Evolutionary conservation across 2,113 vertebrate genomes (phyloP), one percentile per base, ranked within the genome.

Genomic region (Corynorhinus townsendii): DNA sequence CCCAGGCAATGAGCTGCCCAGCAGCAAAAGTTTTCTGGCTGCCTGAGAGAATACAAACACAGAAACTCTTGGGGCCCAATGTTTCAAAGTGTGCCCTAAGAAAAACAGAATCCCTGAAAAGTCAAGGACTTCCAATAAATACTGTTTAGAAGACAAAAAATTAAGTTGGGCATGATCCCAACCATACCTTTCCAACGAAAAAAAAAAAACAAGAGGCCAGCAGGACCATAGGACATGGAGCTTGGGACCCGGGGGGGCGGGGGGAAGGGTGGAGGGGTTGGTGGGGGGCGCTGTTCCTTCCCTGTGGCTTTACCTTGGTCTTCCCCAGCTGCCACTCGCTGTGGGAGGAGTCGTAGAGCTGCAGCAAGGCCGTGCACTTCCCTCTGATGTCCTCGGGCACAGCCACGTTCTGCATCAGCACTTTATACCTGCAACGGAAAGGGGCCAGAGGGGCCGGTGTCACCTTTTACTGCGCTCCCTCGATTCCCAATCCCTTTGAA

Each of bases 241-340:
- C 64, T 6, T 0, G 7, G 6, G 59, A 24, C 0, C 4, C 16
- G 19, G 52, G 19, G 15, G 5, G 56, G 28, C 0, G 52, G 49
- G 15, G 52, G 19, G 4, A 4, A 20, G 52, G 52, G 54, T 7
- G 4, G 54, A 19, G 49, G 49, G 49, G 19, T 7, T 22, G 1
- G 22, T 20, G 56, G 15, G 4, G 49, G 15, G 3, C 47, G n/a
- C 0, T 4, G 15, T 16, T 4, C 4, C 24, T 87, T 73, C 94
- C 19, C 20, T 0, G 12, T 4, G 3, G 7, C 1, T 82, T 97
- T 97, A 99, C 99, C 99, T 99, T 99, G 62, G 99, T 99, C 97
- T 99, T 99, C 11, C 99, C 99, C 95, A 99, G 98, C 97, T 99
- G 99, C 99, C 99, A 99, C 86, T 99, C 99, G 7, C 97, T 97